Conservation (phyloP, 2,888 invertebrate genomes). For the Lasius fuliginosus region DNA sequence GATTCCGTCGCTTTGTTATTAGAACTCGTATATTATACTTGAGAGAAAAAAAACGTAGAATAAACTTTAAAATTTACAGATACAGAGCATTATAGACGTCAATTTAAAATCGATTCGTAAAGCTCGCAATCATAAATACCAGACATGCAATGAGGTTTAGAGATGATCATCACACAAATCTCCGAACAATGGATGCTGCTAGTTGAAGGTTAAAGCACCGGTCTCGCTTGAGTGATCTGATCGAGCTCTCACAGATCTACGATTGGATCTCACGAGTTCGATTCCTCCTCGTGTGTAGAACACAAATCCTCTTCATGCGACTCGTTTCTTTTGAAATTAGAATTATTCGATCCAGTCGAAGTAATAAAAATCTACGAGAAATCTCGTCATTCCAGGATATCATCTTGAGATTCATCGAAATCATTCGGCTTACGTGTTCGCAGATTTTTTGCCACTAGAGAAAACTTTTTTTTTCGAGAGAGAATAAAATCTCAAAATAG, state of each 20-base stretch:
- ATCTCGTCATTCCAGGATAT: neutral
- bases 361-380: neutral
- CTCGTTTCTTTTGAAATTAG: neutral
- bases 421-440: neutral
- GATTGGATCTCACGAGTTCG: constrained; percentile 35
- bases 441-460: neutral
- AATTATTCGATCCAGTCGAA: neutral
- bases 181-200: constrained; percentile 49
- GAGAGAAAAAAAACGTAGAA: constrained; percentile 17
- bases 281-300: neutral
- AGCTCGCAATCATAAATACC: constrained; percentile 43
- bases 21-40: neutral
- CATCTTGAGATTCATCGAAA: neutral
- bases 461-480: neutral
- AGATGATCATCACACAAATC: constrained; percentile 40
- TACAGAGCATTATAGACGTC: constrained; percentile 7
- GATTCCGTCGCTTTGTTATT: neutral
- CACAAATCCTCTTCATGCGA: constrained; percentile 30
- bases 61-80: constrained; percentile 9
- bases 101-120: constrained; percentile 23
- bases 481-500: neutral
- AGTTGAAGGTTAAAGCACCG: constrained; percentile 46
- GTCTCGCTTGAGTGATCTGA: constrained; percentile 46
- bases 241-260: constrained; percentile 40
- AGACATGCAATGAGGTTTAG: constrained; percentile 19